phyloP scores from a whole-genome alignment of 2,888 invertebrate genomes.

The Rhogogaster chlorosoma region DNA sequence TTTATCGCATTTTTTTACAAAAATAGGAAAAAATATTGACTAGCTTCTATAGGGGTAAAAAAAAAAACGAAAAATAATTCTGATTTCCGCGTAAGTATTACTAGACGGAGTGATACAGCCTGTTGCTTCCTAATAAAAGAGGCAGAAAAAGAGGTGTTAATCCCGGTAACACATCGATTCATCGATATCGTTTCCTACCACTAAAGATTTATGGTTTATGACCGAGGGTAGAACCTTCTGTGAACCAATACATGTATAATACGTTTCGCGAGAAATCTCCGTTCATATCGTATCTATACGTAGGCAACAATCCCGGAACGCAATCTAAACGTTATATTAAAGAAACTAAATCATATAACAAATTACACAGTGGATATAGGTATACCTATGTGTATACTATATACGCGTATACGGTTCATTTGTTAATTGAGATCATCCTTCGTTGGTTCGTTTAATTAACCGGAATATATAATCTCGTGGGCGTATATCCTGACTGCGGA shows the following conservation, averaged over 20 bases:
- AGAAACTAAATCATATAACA: neutral
- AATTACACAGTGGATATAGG: neutral
- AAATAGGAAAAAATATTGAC: neutral
- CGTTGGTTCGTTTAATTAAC: slow-evolving; percentile 22
- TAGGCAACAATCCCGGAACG: neutral
- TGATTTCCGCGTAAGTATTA: neutral
- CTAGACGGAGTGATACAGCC: slow-evolving; percentile 13
- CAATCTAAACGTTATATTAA: neutral
- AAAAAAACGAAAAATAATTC: neutral
- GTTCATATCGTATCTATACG: neutral
- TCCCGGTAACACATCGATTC: slow-evolving; percentile 23
- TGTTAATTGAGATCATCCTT: slow-evolving; percentile 14
- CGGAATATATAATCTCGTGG: slow-evolving; percentile 12
- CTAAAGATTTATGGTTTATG: slow-evolving; percentile 29
- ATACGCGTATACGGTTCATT: neutral
- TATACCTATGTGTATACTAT: neutral
- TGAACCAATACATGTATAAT: neutral
- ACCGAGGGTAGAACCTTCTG: neutral
- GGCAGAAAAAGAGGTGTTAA: slow-evolving; percentile 21
- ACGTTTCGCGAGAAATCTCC: neutral
- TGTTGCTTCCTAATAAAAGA: slow-evolving; percentile 30
- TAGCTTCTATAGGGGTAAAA: neutral
- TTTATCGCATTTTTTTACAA: neutral
- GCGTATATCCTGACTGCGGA: neutral
- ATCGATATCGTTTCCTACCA: slow-evolving; percentile 41